phyloP scores from a whole-genome alignment of 2,888 invertebrate genomes.

The Apotomis capreana region DNA sequence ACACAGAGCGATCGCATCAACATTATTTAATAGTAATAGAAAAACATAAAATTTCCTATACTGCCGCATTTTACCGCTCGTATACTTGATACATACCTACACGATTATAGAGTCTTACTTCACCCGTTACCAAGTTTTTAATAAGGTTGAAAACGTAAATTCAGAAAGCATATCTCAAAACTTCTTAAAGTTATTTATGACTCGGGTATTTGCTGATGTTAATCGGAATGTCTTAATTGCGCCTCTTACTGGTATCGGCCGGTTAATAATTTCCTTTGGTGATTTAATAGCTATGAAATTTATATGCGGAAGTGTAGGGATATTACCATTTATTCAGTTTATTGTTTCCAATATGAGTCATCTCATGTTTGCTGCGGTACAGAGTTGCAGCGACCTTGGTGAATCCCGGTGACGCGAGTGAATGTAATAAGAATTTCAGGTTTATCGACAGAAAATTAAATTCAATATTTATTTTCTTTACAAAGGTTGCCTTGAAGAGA shows the following conservation, averaged over 20 bases:
- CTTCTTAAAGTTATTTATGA: conserved; percentile 33
- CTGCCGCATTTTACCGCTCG: no score
- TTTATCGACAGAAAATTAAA: no score
- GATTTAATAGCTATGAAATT: conserved; percentile 37
- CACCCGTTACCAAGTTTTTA: not conserved
- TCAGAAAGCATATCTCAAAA: conserved; percentile 24
- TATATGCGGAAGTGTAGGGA: conserved; percentile 28
- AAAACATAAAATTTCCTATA: no score
- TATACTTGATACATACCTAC: no score
- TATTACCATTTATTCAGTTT: conserved; percentile 3
- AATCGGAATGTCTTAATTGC: conserved; percentile 41
- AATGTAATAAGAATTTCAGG: not conserved
- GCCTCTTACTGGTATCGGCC: conserved; percentile 20
- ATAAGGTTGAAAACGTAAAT: conserved; percentile 24
- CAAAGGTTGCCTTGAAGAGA: no score
- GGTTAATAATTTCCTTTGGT: conserved; percentile 20
- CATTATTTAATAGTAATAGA: no score
- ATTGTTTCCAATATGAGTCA: conserved; percentile 24
- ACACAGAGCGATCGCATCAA: no score
- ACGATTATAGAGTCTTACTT: no score
- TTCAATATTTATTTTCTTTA: no score
- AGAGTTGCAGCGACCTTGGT: conserved; percentile 14
- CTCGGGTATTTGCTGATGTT: conserved; percentile 37
- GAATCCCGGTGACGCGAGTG: not conserved
- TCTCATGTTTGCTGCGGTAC: not conserved